Conservation (phyloP, 2,797 vertebrate genomes). For the Thamnophis elegans region DNA sequence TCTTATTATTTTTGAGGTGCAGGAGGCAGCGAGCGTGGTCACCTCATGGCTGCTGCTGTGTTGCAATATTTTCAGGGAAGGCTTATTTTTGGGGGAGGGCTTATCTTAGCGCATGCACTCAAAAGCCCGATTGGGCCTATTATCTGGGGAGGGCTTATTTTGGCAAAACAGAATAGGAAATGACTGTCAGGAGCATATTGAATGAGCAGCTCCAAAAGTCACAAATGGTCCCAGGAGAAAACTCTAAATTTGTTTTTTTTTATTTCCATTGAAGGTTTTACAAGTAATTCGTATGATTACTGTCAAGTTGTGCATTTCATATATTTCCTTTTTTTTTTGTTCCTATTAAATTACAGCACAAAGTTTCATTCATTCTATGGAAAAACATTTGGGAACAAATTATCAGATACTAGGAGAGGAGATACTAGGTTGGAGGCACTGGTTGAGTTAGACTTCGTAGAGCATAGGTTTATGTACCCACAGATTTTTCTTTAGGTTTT, state of each 20-base stretch:
- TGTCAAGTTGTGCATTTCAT: neutral
- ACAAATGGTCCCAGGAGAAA: neutral
- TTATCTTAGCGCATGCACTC: too few relatives aligned
- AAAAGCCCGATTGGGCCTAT: too few relatives aligned
- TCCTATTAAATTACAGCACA: neutral
- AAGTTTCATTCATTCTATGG: neutral
- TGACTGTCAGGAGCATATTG: neutral
- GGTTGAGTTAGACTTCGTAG: neutral
- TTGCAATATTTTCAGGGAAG: too few relatives aligned
- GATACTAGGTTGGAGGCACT: neutral
- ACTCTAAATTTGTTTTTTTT: neutral
- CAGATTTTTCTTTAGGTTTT: neutral
- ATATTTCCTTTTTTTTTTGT: neutral
- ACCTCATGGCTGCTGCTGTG: too few relatives aligned
- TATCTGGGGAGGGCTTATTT: too few relatives aligned
- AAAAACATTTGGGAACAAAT: neutral
- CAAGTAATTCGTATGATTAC: neutral
- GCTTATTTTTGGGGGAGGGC: too few relatives aligned
- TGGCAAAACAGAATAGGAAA: neutral
- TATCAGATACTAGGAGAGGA: neutral
- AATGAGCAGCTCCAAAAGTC: neutral
- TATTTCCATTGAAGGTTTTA: neutral
- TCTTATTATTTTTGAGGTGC: too few relatives aligned
- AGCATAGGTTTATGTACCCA: neutral
- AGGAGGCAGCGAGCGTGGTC: too few relatives aligned